Base-by-base conservation (phyloP, 2,888 invertebrate genomes). In the Netelia virgata region DNA sequence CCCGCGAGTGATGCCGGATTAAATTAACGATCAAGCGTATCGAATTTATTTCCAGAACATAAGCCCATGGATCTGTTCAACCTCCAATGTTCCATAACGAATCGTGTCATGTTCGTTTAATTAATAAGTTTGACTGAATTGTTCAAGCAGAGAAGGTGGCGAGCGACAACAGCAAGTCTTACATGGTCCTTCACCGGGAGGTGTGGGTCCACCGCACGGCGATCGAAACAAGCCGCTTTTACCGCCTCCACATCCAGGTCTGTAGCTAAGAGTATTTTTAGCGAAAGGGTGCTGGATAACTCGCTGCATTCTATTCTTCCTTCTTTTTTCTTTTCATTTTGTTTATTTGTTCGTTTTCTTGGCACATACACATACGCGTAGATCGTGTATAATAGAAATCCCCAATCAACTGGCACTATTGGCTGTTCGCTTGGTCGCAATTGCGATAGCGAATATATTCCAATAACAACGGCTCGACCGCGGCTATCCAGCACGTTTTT, bases 191-290 rank as follows among this genome's bases (percentile, higher is more conserved):
- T 88, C 91, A 86, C 88, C 90, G 68, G 90, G 90, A 86, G 90
- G 91, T 89, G 89, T 90, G 81, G 91, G 88, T 85, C 90, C 90
- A 88, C 90, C 91, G 84, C 91, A 91, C 87, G 91, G 91, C 89
- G 92, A 92, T 89, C 90, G 92, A 92, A 92, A 92, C 91, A 93
- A 93, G 92, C 91, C 92, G 92, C 92, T 92, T 89, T 92, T 93
- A 91, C 92, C 93, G 91, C 91, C 92, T 90, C 91, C 92, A 90
- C 92, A 93, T 89, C 90, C 92, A 93, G 93, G 93, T 93, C 93
- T 93, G 93, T 93, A 93, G 92, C 91, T 93, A 92, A 93, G 92
- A 92, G 92, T 92, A 91, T 92, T 90, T 89, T 89, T 88, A 87
- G 85, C 87, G 90, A 90, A 90, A 91, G 88, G 89, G 87, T 92